These are phyloP conservation scores for Microtus ochrogaster DNA, from an alignment of 2,113 vertebrate species.

Conservation along the genomic window DNA sequence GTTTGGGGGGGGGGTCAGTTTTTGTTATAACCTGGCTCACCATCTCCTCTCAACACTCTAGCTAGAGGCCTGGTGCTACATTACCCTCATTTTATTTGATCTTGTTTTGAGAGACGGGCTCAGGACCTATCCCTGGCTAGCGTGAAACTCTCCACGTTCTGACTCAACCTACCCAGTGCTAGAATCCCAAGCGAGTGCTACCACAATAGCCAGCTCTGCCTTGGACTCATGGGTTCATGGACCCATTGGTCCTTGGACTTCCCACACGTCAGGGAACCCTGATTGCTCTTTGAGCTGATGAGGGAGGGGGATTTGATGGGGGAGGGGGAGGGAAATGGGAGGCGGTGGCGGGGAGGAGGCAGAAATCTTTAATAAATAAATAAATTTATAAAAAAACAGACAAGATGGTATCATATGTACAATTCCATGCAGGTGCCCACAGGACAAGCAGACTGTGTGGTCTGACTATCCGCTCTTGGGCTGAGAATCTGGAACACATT, in stretches of 20 bases:
- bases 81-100: neutral
- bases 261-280: too few relatives aligned
- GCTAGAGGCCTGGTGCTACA: accelerated
- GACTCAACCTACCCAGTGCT: neutral
- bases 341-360: too few relatives aligned
- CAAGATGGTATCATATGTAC: neutral
- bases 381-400: too few relatives aligned
- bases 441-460: accelerated
- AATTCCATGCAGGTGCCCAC: accelerated
- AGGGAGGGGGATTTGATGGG: too few relatives aligned
- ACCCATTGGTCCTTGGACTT: too few relatives aligned
- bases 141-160: neutral
- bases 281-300: too few relatives aligned
- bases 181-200: neutral
- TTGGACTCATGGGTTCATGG: accelerated
- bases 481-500: accelerated
- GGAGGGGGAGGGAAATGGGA: too few relatives aligned
- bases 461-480: neutral
- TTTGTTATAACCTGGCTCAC: neutral
- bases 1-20: neutral
- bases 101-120: neutral
- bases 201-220: neutral
- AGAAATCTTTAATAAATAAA: too few relatives aligned
- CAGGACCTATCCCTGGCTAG: neutral
- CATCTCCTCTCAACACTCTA: neutral